phyloP scores from a whole-genome alignment of 2,797 vertebrate species.

The Anolis apletophallus region DNA sequence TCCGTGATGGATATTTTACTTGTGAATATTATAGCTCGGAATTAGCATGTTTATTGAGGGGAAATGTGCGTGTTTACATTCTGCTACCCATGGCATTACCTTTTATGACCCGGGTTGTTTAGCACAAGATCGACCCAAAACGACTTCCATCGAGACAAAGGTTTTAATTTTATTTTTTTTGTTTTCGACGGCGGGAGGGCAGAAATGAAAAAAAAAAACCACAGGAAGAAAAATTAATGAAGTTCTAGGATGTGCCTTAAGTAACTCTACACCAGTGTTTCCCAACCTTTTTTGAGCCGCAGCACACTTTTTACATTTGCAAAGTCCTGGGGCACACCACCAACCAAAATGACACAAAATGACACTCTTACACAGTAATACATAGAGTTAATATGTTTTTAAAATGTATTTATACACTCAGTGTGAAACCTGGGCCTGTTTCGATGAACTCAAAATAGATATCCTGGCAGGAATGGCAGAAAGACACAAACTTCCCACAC shows the following conservation, averaged over 20 bases:
- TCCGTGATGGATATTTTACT: constrained; percentile 85
- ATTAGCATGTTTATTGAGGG: constrained; percentile 91
- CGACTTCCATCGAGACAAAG: constrained; percentile 48
- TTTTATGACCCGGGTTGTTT: constrained; percentile 84
- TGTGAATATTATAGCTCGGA: constrained; percentile 87
- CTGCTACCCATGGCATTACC: constrained; percentile 86
- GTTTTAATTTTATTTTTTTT: no score
- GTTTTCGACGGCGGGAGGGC: background rate
- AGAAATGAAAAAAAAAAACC: constrained; percentile 1
- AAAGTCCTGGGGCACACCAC: no score
- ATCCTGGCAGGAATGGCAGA: no score
- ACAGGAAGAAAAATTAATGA: constrained; percentile 73
- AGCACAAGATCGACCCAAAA: constrained; percentile 78
- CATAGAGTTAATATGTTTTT: no score
- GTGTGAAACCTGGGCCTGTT: no score
- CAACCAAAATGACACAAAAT: no score
- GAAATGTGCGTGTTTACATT: constrained; percentile 89
- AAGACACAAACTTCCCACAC: no score
- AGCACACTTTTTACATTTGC: no score
- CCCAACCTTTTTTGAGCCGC: no score
- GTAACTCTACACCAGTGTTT: constrained; percentile 41
- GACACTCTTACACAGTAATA: no score
- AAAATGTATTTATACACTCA: no score
- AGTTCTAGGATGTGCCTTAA: constrained; percentile 67
- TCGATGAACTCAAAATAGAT: no score